Evolutionary conservation across 2,797 vertebrate species (phyloP).

Genomic region (Megalops cyprinoides): DNA sequence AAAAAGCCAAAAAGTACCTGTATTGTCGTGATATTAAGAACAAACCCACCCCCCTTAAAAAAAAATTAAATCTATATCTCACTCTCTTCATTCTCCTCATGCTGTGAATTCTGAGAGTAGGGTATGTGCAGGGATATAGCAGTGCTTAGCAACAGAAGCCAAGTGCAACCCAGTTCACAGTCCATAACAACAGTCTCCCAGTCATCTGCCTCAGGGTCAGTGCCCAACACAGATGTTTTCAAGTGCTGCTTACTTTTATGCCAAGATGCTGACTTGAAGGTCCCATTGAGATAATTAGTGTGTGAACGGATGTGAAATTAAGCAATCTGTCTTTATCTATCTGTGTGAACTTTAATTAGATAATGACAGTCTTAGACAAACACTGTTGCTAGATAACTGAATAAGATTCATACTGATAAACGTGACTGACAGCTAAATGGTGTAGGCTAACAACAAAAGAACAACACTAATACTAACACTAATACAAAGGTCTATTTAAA

Average conservation of each 20-base stretch:
- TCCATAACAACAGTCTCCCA: background rate
- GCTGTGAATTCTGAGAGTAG: background rate
- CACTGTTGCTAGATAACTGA: background rate
- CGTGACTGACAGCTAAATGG: background rate
- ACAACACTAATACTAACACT: background rate
- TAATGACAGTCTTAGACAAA: constrained; percentile 16
- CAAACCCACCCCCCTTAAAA: background rate
- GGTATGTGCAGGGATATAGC: background rate
- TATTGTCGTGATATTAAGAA: no score
- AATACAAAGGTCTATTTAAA: background rate
- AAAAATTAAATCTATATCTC: background rate
- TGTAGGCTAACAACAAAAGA: background rate
- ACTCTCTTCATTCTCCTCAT: background rate
- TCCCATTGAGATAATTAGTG: constrained; percentile 32
- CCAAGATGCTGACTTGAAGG: constrained; percentile 18
- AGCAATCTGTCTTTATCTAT: background rate
- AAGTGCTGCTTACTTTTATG: constrained; percentile 8
- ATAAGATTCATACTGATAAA: background rate
- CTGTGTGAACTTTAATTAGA: background rate
- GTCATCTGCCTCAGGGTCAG: constrained; percentile 17
- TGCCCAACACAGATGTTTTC: constrained; percentile 30
- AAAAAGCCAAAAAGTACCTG: no score
- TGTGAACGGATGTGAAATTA: constrained; percentile 35
- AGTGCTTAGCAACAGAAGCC: background rate
- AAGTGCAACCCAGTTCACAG: background rate